These are phyloP conservation scores for Eupithecia abbreviata DNA, from an alignment of 2,888 invertebrate genomes.

Conservation along the genomic window DNA sequence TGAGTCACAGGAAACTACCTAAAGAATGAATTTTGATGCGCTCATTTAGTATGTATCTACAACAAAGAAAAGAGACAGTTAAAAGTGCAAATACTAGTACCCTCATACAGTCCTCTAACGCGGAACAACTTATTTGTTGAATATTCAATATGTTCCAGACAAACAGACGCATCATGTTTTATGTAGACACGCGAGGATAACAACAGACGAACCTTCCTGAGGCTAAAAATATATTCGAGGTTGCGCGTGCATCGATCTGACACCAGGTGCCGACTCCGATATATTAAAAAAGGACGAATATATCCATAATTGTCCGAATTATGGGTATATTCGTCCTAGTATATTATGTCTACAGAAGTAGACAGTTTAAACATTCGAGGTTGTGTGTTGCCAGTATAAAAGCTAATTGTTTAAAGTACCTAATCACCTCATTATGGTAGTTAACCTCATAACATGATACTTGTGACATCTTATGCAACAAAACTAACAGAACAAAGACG, in stretches of 20 bases:
- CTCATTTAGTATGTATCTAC: constrained; percentile 7
- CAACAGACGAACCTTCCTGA: constrained; percentile 74
- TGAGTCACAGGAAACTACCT: constrained; percentile 20
- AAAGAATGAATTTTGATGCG: constrained; percentile 27
- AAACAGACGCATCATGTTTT: constrained; percentile 59
- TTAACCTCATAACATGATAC: constrained; percentile 34
- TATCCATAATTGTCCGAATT: neutral
- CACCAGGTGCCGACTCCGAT: neutral
- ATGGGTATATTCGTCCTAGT: too few relatives aligned
- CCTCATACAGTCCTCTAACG: constrained; percentile 44
- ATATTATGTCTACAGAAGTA: neutral
- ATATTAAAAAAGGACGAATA: neutral
- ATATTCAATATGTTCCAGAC: constrained; percentile 55
- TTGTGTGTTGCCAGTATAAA: neutral
- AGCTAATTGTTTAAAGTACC: neutral
- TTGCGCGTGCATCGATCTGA: constrained; percentile 73
- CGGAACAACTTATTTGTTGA: constrained; percentile 54
- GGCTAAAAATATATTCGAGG: constrained; percentile 80
- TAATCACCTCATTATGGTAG: neutral
- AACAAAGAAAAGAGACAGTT: constrained; percentile 32
- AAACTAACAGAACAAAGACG: constrained; percentile 11
- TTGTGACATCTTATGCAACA: constrained; percentile 7
- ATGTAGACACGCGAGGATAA: constrained; percentile 71
- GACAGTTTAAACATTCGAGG: neutral
- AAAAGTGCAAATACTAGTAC: constrained; percentile 25